Conservation (phyloP, 2,888 invertebrate species). For the Anoplius nigerrimus region DNA sequence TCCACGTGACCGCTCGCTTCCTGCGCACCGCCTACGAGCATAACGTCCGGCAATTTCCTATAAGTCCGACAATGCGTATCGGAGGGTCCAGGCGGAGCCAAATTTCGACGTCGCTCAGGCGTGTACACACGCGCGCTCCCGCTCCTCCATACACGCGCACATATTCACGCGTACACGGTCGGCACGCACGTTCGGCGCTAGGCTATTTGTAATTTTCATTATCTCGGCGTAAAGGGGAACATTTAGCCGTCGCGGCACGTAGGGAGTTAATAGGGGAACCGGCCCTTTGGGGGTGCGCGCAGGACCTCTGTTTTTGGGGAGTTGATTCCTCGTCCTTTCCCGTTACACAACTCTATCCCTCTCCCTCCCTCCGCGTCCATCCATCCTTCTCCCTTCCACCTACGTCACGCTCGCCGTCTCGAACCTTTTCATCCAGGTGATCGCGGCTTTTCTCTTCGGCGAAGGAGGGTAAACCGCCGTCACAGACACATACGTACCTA, state of each 20-base stretch:
- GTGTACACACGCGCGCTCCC: slow-evolving; percentile 9
- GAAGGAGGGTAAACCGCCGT: no score
- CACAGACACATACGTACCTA: no score
- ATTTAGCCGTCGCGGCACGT: slow-evolving; percentile 73
- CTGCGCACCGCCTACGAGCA: slow-evolving; percentile 29
- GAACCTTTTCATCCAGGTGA: neutral
- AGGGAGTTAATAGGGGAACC: slow-evolving; percentile 71
- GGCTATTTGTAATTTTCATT: slow-evolving; percentile 75
- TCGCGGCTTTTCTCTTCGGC: no score
- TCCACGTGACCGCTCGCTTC: slow-evolving; percentile 43
- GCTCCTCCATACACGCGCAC: no score
- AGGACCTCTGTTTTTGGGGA: slow-evolving; percentile 50
- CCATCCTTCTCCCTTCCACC: neutral
- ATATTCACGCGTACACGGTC: slow-evolving; percentile 27
- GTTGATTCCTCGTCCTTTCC: neutral
- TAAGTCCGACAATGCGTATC: slow-evolving; percentile 35
- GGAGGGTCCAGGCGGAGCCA: slow-evolving; percentile 36
- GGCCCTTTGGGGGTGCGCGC: slow-evolving; percentile 51
- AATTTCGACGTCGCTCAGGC: slow-evolving; percentile 36
- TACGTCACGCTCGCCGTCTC: neutral
- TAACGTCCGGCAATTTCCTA: slow-evolving; percentile 54
- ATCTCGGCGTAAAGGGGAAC: slow-evolving; percentile 71
- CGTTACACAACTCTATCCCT: neutral
- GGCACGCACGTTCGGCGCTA: slow-evolving; percentile 61
- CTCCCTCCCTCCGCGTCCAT: neutral